A percentile compares a stretch with the other conserved stretches of the same genome.
phyloP scores from a whole-genome alignment of 2,113 vertebrate species.

The Nerophis ophidion region DNA sequence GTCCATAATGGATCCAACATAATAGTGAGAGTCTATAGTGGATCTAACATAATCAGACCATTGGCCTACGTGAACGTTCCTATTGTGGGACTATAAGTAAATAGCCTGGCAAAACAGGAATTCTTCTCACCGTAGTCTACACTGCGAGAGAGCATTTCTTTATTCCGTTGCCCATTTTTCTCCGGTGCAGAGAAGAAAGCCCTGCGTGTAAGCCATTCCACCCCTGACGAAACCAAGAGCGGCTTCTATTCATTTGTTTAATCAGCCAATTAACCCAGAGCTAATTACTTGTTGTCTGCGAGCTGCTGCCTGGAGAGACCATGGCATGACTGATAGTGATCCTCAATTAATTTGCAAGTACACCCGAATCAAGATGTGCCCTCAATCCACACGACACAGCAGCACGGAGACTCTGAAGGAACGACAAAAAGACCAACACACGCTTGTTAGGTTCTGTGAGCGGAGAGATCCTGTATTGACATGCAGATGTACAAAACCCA shows the following conservation, averaged over 20 bases:
- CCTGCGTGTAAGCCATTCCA: slow-evolving; percentile 40
- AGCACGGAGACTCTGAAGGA: slow-evolving; percentile 28
- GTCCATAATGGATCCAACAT: too few relatives aligned
- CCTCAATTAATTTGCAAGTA: slow-evolving; percentile 70
- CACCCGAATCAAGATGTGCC: slow-evolving; percentile 53
- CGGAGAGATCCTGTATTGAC: slow-evolving; percentile 31
- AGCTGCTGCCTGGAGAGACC: slow-evolving; percentile 53
- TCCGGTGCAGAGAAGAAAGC: slow-evolving; percentile 10
- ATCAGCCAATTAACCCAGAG: slow-evolving; percentile 76
- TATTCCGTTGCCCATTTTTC: too few relatives aligned
- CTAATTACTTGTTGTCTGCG: slow-evolving; percentile 73
- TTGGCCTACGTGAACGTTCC: too few relatives aligned
- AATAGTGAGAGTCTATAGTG: too few relatives aligned
- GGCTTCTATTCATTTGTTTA: slow-evolving; percentile 71
- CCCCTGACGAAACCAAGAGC: slow-evolving; percentile 55
- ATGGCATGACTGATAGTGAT: slow-evolving; percentile 69
- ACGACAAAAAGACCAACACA: slow-evolving; percentile 22
- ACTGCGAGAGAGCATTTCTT: too few relatives aligned
- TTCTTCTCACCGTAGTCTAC: too few relatives aligned
- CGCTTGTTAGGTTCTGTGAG: slow-evolving; percentile 12
- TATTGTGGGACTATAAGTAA: too few relatives aligned
- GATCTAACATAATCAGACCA: too few relatives aligned
- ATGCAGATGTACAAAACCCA: slow-evolving; percentile 20
- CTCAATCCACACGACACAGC: slow-evolving; percentile 52
- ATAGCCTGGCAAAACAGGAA: too few relatives aligned